Conservation (phyloP, 2,888 invertebrate genomes). For the Hemicrepidius hirtus region DNA sequence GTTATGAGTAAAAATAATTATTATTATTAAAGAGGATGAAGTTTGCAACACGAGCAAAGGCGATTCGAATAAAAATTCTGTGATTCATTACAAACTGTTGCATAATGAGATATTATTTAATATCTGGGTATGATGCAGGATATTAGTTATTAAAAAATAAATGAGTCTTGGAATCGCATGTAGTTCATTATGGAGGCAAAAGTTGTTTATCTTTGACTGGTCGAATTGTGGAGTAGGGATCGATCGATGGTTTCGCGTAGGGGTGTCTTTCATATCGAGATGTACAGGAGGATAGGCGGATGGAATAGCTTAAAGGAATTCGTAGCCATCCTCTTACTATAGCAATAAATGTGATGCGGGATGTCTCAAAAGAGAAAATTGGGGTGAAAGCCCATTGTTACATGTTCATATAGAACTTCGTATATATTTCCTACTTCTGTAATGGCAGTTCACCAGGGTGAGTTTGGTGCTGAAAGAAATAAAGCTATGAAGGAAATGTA, state of each 20-base stretch:
- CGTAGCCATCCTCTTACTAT: constrained; percentile 20
- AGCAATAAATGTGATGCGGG: constrained; percentile 45
- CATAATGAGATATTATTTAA: too few relatives aligned
- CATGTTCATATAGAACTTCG: constrained; percentile 27
- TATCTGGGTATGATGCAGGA: too few relatives aligned
- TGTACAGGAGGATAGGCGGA: constrained; percentile 20
- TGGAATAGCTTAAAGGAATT: constrained; percentile 36
- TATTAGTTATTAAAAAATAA: constrained; percentile 11
- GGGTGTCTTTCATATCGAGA: constrained; percentile 25
- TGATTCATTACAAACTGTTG: too few relatives aligned
- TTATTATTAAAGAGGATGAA: too few relatives aligned
- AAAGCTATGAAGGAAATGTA: constrained; percentile 14
- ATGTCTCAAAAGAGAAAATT: constrained; percentile 41
- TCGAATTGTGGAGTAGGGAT: neutral
- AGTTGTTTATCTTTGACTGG: constrained; percentile 9
- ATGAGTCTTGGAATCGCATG: neutral
- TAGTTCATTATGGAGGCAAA: neutral
- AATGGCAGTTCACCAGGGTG: constrained; percentile 24
- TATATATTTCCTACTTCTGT: constrained; percentile 23
- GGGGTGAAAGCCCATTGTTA: constrained; percentile 44
- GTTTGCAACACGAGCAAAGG: too few relatives aligned
- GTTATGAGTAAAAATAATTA: too few relatives aligned
- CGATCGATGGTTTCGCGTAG: neutral
- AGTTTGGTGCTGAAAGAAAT: constrained; percentile 20
- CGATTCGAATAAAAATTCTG: too few relatives aligned